Conservation (phyloP, 2,888 invertebrate genomes). For the Nephrocerus scutellatus region DNA sequence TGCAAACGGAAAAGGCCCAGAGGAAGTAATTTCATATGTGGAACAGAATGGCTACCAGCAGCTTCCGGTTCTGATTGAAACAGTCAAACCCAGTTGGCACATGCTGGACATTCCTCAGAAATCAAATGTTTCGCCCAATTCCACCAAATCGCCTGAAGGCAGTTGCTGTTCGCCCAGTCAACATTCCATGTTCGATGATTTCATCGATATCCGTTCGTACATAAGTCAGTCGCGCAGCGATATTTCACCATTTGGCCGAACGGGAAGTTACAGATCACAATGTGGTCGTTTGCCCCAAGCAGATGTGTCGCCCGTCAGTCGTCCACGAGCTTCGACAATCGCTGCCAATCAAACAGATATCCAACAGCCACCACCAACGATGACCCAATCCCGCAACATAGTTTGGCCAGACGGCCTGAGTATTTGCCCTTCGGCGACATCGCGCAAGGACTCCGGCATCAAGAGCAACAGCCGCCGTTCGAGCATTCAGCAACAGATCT, state of each 20-base stretch:
- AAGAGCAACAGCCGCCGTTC: constrained; percentile 77
- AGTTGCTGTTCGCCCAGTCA: constrained; percentile 49
- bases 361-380: constrained; percentile 8
- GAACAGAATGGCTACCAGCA: constrained; percentile 55
- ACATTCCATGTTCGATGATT: constrained; percentile 56
- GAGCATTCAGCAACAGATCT: constrained; percentile 78
- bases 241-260: constrained; percentile 62
- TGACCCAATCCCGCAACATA: constrained; percentile 34
- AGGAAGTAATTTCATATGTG: constrained; percentile 34
- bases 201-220: constrained; percentile 65
- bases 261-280: constrained; percentile 64
- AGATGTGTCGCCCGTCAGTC: constrained; percentile 46
- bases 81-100: constrained; percentile 46
- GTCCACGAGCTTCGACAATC: constrained; percentile 48
- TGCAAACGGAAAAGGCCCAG: too few relatives aligned
- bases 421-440: constrained; percentile 69
- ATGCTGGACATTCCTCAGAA: constrained; percentile 21
- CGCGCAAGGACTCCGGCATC: constrained; percentile 82
- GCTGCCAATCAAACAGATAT: constrained; percentile 35
- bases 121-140: constrained; percentile 21
- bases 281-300: constrained; percentile 55
- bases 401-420: constrained; percentile 60
- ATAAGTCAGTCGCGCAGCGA: constrained; percentile 68
- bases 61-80: constrained; percentile 60
- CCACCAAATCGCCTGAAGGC: constrained; percentile 27